These are phyloP conservation scores for Vanessa atalanta DNA, from an alignment of 1,140 invertebrate genomes.

Conservation along the genomic window DNA sequence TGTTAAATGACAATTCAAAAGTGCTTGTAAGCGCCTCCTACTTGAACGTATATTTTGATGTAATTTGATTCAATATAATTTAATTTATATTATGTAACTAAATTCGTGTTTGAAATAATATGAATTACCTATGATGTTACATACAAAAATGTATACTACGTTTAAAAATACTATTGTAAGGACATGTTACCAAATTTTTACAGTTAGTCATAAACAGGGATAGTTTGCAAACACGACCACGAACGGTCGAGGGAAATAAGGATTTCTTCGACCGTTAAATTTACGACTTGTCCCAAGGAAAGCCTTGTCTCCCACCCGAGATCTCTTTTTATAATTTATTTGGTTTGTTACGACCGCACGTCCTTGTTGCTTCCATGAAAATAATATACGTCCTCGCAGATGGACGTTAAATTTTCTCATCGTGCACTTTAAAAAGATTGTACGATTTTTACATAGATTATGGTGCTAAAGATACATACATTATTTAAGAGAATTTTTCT, in stretches of 20 bases:
- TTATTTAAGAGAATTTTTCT: no score
- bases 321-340: slow-evolving; percentile 79
- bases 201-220: slow-evolving; percentile 63
- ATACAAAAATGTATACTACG: no score
- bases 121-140: no score
- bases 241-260: slow-evolving; percentile 73
- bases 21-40: no score
- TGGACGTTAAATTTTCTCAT: slow-evolving; percentile 17
- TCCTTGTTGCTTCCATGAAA: slow-evolving; percentile 53
- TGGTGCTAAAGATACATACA: background rate
- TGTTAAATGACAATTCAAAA: no score
- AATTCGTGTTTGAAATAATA: no score
- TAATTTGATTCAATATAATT: no score
- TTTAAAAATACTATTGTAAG: background rate
- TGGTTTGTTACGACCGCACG: slow-evolving; percentile 70
- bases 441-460: background rate
- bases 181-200: slow-evolving; percentile 47
- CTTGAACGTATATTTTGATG: no score
- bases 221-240: slow-evolving; percentile 70
- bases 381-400: slow-evolving; percentile 37
- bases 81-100: no score
- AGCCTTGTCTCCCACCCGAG: slow-evolving; percentile 67
- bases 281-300: slow-evolving; percentile 76
- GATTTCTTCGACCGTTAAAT: slow-evolving; percentile 77
- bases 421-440: slow-evolving; percentile 13